Evolutionary conservation across 2,113 vertebrate species (phyloP).

Genomic region (Poecilia latipinna): DNA sequence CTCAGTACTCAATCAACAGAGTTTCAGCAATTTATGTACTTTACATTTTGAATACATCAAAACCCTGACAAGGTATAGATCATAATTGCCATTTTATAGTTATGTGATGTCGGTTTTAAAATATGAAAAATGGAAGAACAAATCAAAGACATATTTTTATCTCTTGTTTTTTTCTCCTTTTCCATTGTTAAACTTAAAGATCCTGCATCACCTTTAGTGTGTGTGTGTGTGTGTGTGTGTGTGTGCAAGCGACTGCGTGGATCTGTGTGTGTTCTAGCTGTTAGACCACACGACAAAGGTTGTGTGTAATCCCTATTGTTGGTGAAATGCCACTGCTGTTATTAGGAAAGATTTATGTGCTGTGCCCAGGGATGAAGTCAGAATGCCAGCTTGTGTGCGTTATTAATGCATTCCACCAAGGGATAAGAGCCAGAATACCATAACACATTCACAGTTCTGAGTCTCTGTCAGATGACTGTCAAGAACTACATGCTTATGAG

Average conservation of each 20-base stretch:
- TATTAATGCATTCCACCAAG: constrained; percentile 67
- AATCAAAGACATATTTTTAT: background rate
- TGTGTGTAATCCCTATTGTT: constrained; percentile 80
- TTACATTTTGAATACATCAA: background rate
- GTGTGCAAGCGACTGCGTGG: constrained; percentile 23
- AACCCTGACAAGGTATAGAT: background rate
- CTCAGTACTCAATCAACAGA: background rate
- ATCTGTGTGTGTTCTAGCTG: constrained; percentile 61
- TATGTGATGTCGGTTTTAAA: background rate
- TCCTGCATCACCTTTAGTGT: constrained; percentile 27
- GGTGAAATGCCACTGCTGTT: constrained; percentile 80
- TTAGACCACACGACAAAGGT: constrained; percentile 66
- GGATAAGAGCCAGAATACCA: constrained; percentile 60
- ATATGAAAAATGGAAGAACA: background rate
- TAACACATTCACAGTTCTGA: constrained; percentile 61
- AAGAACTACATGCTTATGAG: constrained; percentile 42
- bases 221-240: constrained; percentile 3
- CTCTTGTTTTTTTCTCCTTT: constrained; percentile 11
- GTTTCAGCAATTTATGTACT: background rate
- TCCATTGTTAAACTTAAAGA: constrained; percentile 31
- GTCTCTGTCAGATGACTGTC: constrained; percentile 52
- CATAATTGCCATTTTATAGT: background rate
- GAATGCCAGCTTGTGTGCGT: constrained; percentile 66
- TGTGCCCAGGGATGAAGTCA: constrained; percentile 72
- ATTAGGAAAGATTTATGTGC: constrained; percentile 79